These are phyloP conservation scores for Hartigia nigra DNA, from an alignment of 2,888 invertebrate genomes.

Conservation along the genomic window DNA sequence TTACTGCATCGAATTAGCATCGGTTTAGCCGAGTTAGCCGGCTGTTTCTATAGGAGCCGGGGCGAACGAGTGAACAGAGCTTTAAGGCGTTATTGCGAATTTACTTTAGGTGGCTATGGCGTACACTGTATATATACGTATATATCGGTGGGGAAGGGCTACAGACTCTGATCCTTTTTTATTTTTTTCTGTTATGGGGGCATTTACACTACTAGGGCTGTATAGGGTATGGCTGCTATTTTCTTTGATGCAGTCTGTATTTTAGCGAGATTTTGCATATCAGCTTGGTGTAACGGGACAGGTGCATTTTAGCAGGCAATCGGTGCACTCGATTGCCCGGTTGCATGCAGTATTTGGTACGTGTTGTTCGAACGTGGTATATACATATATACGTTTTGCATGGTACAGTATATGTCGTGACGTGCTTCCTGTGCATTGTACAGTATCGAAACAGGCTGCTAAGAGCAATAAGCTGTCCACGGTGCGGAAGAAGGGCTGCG, in stretches of 20 bases:
- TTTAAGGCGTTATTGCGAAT: background rate
- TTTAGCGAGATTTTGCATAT: background rate
- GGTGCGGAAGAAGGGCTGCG: background rate
- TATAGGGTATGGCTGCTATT: background rate
- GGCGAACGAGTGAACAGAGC: background rate
- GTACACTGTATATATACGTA: background rate
- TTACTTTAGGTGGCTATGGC: background rate
- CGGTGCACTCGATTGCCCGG: background rate
- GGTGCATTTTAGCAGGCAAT: background rate
- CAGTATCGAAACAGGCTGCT: background rate
- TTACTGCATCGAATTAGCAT: slow-evolving; percentile 58
- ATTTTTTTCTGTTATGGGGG: too few relatives aligned
- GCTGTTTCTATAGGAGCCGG: background rate
- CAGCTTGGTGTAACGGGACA: background rate
- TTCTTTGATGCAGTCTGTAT: background rate
- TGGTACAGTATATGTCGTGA: background rate
- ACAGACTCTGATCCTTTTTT: background rate
- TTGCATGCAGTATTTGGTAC: too few relatives aligned
- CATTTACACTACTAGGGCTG: background rate
- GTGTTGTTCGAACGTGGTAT: background rate
- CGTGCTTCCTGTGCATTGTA: background rate
- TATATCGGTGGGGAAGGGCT: background rate
- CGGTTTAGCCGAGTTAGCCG: slow-evolving; percentile 55
- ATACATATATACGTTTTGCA: background rate
- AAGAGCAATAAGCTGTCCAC: background rate